Conservation (phyloP, 2,888 invertebrate species). For the Drosophila algonquin region DNA sequence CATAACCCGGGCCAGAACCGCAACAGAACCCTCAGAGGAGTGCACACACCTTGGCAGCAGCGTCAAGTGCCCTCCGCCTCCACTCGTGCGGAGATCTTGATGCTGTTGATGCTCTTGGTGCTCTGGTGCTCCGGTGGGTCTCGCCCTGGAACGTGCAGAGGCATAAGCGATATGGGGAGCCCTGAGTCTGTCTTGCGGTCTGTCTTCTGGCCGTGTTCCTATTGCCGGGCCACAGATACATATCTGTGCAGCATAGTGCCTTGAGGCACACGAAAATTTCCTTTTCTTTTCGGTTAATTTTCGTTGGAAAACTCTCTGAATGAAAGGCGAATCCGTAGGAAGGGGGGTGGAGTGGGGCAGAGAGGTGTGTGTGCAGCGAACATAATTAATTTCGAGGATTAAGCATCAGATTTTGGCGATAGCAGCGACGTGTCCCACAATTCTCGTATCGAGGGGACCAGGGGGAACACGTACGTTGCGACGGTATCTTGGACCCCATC, state of each 20-base stretch:
- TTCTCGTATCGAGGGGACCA: conserved; percentile 38
- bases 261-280: conserved; percentile 29
- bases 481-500: conserved; percentile 39
- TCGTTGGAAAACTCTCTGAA: conserved; percentile 23
- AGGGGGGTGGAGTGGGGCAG: neutral
- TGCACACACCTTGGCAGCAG: conserved; percentile 13
- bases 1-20: too few relatives aligned
- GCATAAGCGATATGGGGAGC: conserved; percentile 56
- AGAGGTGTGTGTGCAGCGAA: conserved; percentile 30
- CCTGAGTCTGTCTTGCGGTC: conserved; percentile 4
- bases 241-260: conserved; percentile 60
- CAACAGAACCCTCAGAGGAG: too few relatives aligned
- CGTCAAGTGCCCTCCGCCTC: conserved; percentile 62
- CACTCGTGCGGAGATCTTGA: conserved; percentile 56
- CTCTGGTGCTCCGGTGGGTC: conserved; percentile 26
- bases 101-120: conserved; percentile 23
- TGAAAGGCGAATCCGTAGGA: conserved; percentile 1
- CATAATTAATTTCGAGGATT: conserved; percentile 75
- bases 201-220: neutral
- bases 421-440: conserved; percentile 50
- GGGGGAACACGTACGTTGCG: conserved; percentile 49
- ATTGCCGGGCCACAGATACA: conserved; percentile 6
- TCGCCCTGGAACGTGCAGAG: conserved; percentile 62
- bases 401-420: conserved; percentile 61
- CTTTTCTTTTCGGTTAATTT: conserved; percentile 27